Conservation (phyloP, 1,140 invertebrate species). For the Idris sp. region DNA sequence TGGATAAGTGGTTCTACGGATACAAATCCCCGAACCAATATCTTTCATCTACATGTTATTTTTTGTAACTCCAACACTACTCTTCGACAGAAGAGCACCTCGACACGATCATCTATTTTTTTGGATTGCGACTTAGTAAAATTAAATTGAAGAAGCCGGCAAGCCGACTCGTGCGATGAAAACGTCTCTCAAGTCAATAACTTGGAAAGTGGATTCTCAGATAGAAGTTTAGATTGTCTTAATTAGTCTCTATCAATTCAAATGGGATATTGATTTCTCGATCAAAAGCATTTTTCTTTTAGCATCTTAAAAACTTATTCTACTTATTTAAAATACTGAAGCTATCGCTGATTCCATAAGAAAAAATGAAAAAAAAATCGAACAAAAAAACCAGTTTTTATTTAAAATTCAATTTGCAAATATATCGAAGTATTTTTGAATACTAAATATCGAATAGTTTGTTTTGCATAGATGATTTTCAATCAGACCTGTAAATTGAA, state of each 20-base stretch:
- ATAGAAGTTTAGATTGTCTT: conserved; percentile 17
- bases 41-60: conserved; percentile 32
- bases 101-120: conserved; percentile 46
- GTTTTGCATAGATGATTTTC: conserved; percentile 29
- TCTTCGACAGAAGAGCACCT: conserved; percentile 31
- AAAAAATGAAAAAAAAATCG: too few species aligned
- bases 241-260: conserved; percentile 6
- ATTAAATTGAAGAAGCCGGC: conserved; percentile 44
- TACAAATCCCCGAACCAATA: conserved; percentile 20
- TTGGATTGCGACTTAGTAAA: conserved; percentile 40
- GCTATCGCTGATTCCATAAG: too few species aligned
- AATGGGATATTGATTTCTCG: neutral
- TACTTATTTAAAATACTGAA: too few species aligned
- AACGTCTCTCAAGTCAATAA: conserved; percentile 29
- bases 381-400: too few species aligned
- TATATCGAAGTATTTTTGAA: conserved; percentile 40
- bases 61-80: conserved; percentile 23
- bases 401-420: conserved; percentile 30
- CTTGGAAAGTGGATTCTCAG: conserved; percentile 13
- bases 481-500: conserved; percentile 6
- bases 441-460: conserved; percentile 27
- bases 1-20: conserved; percentile 23
- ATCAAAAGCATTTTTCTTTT: neutral
- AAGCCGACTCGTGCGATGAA: conserved; percentile 30
- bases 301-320: too few species aligned